phyloP scores from a whole-genome alignment of 2,888 invertebrate species.

The Poecilus cupreus region DNA sequence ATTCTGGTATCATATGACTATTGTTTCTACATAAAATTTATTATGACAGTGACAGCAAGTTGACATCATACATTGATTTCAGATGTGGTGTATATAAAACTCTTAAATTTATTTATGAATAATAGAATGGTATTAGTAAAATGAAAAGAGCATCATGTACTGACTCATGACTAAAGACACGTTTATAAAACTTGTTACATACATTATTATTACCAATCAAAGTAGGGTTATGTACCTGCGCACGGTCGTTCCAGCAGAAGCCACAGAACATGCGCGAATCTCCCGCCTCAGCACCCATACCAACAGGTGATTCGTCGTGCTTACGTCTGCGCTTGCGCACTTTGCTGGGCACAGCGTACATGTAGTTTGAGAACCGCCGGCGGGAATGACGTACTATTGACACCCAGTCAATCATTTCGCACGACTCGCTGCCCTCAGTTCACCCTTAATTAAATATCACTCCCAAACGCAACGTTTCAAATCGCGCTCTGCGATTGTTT shows the following conservation, averaged over 20 bases:
- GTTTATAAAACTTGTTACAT: no score
- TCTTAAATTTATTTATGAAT: no score
- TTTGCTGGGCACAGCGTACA: conserved; percentile 80
- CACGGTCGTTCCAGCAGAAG: conserved; percentile 72
- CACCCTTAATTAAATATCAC: conserved; percentile 42
- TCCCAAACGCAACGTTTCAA: background rate
- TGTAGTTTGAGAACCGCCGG: conserved; percentile 82
- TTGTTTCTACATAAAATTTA: no score
- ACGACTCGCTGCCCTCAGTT: background rate
- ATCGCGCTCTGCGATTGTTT: background rate
- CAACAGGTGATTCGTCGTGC: conserved; percentile 36
- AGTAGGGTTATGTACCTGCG: conserved; percentile 65
- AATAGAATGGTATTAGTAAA: no score
- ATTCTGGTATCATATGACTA: no score
- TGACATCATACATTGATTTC: no score
- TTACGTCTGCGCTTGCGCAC: conserved; percentile 77
- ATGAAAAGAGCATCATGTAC: no score
- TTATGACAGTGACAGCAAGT: no score
- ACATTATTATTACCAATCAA: background rate
- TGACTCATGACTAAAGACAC: no score
- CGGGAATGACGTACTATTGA: conserved; percentile 84
- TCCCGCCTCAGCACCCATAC: background rate
- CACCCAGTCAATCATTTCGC: conserved; percentile 84
- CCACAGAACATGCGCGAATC: conserved; percentile 65
- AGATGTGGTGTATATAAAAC: no score